phyloP scores from a whole-genome alignment of 1,140 invertebrate species.

The Tetragnatha versicolor region DNA sequence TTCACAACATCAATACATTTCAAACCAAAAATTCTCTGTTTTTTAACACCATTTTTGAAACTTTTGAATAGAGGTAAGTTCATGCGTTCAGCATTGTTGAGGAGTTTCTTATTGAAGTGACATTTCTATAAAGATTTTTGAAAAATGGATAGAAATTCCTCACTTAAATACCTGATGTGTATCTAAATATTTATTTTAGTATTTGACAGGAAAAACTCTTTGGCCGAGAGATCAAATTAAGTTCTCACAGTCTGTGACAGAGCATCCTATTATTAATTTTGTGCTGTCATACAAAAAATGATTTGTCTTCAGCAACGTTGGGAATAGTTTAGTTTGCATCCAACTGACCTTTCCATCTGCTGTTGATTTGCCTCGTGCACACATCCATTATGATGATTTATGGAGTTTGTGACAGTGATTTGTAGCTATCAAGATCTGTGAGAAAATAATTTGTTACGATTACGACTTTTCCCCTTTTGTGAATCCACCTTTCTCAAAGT shows the following conservation, averaged over 20 bases:
- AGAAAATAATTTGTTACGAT: conserved; percentile 5
- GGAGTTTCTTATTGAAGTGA: no score
- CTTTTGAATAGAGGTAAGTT: no score
- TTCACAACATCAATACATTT: no score
- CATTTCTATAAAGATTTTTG: no score
- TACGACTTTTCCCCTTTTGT: no score
- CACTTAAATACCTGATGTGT: not conserved
- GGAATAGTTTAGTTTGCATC: conserved; percentile 15
- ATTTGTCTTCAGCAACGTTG: not conserved
- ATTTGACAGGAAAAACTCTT: not conserved
- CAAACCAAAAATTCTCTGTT: no score
- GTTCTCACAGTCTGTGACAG: conserved; percentile 23
- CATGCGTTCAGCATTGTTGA: no score
- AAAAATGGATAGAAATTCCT: conserved; percentile 7
- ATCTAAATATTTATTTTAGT: not conserved
- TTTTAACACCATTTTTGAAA: no score
- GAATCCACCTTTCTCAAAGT: no score
- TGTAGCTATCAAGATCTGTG: conserved; percentile 19
- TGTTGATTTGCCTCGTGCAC: conserved; percentile 4
- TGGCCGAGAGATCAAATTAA: conserved; percentile 19
- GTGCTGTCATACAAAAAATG: no score
- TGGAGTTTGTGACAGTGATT: conserved; percentile 32
- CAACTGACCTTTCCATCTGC: conserved; percentile 11
- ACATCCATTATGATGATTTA: conserved; percentile 22
- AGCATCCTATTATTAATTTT: conserved; percentile 11